These are phyloP conservation scores for Nymphalis polychloros DNA, from an alignment of 2,888 invertebrate genomes.

Conservation along the genomic window DNA sequence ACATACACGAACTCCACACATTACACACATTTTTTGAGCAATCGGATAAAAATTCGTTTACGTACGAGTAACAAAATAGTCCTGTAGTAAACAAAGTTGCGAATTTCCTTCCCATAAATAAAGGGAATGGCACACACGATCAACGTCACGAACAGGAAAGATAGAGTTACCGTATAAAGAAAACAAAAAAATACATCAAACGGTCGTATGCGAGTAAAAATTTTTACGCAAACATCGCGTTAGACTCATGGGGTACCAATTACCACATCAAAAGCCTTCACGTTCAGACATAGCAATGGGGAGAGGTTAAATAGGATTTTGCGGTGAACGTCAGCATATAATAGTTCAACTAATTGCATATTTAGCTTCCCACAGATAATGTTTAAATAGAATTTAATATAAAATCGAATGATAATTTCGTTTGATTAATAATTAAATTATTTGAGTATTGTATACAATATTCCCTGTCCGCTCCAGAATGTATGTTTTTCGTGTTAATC, in stretches of 20 bases:
- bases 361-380: neutral
- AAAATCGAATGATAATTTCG: neutral
- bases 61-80: conserved; percentile 2
- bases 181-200: conserved; percentile 26
- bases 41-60: neutral
- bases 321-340: conserved; percentile 31
- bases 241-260: conserved; percentile 13
- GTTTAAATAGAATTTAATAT: neutral
- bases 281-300: conserved; percentile 42
- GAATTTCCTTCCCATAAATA: conserved; percentile 21
- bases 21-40: no score
- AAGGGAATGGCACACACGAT: conserved; percentile 26
- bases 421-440: neutral
- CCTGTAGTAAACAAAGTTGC: conserved; percentile 11
- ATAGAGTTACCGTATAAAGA: conserved; percentile 9
- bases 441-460: no score
- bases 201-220: conserved; percentile 3
- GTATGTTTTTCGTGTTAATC: no score
- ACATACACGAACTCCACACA: no score
- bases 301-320: conserved; percentile 47
- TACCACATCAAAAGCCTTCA: conserved; percentile 23
- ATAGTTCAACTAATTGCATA: conserved; percentile 9
- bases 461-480: no score
- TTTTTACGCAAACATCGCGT: conserved; percentile 23
- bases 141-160: conserved; percentile 27